These are phyloP conservation scores for Pterocles orientalis DNA, from an alignment of 2,113 vertebrate genomes.

Conservation along the genomic window DNA sequence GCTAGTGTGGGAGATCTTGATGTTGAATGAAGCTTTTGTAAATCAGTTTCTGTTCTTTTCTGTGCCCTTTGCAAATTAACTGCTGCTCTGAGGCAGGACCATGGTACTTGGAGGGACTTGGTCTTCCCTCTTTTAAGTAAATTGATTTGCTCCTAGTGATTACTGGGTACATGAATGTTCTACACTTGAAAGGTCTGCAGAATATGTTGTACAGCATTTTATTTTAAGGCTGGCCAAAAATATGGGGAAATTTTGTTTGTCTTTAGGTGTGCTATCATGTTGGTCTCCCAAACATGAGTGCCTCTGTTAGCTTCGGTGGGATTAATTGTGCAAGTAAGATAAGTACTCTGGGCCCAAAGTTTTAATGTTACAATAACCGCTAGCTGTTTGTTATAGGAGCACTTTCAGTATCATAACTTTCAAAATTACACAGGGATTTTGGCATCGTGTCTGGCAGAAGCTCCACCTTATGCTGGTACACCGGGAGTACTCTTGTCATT, in stretches of 20 bases:
- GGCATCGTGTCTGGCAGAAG: neutral
- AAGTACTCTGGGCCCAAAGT: neutral
- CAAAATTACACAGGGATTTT: neutral
- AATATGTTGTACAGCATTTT: neutral
- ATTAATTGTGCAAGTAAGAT: neutral
- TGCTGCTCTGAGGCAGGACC: neutral
- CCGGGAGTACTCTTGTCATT: neutral
- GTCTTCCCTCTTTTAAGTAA: neutral
- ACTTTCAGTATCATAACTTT: neutral
- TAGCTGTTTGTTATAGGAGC: neutral
- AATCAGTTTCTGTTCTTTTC: constrained; percentile 3
- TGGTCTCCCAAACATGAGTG: neutral
- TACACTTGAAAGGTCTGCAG: neutral
- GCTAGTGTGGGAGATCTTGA: constrained; percentile 14
- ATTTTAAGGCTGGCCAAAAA: neutral
- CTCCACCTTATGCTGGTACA: neutral
- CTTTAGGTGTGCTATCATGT: neutral
- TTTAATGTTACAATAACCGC: neutral
- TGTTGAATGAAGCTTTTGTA: neutral
- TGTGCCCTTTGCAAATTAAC: neutral
- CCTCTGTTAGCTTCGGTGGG: neutral
- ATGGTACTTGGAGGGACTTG: neutral
- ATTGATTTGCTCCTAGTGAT: neutral
- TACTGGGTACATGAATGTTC: neutral
- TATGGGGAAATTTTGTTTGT: neutral